Percentiles rank a stretch among this genome's conserved stretches.
Evolutionary conservation across 37 sponge, comb jelly and placozoan genomes (phyloP).

Genomic region (Crambe crambe): DNA sequence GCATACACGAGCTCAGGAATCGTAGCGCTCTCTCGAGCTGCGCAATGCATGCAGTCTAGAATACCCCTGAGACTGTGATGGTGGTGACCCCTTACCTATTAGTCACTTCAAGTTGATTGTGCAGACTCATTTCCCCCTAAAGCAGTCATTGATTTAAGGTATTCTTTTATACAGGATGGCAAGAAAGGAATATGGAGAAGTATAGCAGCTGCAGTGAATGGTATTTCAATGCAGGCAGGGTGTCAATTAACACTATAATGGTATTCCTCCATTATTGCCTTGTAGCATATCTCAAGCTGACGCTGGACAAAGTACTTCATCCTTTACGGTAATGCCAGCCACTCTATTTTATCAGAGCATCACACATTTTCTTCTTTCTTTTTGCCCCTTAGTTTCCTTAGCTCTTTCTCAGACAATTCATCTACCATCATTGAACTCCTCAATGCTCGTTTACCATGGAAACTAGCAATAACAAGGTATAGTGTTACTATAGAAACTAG

Average conservation of each 20-base stretch:
- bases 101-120: background rate
- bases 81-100: no score
- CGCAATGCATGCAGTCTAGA: no score
- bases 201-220: conserved; percentile 5
- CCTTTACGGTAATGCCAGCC: conserved; percentile 12
- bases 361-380: no score
- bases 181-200: background rate
- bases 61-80: no score
- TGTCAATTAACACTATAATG: background rate
- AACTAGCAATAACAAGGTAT: conserved; percentile 46
- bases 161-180: background rate
- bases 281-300: conserved; percentile 12
- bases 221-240: background rate
- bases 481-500: no score
- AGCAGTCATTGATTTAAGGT: background rate
- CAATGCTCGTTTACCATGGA: conserved; percentile 44
- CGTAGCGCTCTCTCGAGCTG: no score
- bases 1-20: no score
- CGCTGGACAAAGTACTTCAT: conserved; percentile 3
- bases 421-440: conserved; percentile 9
- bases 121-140: background rate
- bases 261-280: background rate
- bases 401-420: background rate
- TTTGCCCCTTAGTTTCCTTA: background rate
- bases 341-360: background rate